Evolutionary conservation across 2,888 invertebrate genomes (phyloP).

Genomic region (Drosophila phalerata): DNA sequence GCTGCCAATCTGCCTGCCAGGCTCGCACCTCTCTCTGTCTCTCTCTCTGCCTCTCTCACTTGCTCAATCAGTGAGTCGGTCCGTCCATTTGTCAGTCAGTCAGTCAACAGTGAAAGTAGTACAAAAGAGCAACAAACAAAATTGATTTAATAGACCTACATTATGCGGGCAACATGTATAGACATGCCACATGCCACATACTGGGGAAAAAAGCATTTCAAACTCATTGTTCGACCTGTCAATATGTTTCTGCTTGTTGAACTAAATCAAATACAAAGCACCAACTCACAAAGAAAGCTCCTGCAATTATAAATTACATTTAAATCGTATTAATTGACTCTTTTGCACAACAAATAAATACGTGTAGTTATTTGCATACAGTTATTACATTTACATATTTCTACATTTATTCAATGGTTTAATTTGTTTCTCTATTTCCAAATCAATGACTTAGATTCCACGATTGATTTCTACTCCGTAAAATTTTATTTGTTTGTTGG

Average conservation of each 20-base stretch:
- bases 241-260: slow-evolving; percentile 40
- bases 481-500: slow-evolving; percentile 1
- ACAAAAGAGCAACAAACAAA: slow-evolving; percentile 73
- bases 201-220: slow-evolving; percentile 26
- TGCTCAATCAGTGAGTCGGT: slow-evolving; percentile 8
- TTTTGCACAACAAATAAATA: slow-evolving; percentile 20
- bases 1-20: slow-evolving; percentile 30
- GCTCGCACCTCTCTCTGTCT: slow-evolving; percentile 15
- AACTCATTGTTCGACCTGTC: slow-evolving; percentile 50
- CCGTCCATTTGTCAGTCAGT: slow-evolving; percentile 30
- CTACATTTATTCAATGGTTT: slow-evolving; percentile 12
- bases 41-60: slow-evolving; percentile 13
- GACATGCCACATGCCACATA: slow-evolving; percentile 8
- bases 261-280: slow-evolving; percentile 19
- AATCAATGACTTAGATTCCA: slow-evolving; percentile 13
- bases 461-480: not conserved
- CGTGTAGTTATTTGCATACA: not conserved
- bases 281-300: slow-evolving; percentile 1
- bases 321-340: slow-evolving; percentile 38
- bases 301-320: slow-evolving; percentile 34
- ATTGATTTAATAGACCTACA: slow-evolving; percentile 73
- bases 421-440: slow-evolving; percentile 14
- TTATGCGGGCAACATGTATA: slow-evolving; percentile 42
- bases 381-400: slow-evolving; percentile 10
- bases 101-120: slow-evolving; percentile 59